Base-by-base conservation (phyloP, 2,113 vertebrate genomes). In the Lophochroa leadbeateri region DNA sequence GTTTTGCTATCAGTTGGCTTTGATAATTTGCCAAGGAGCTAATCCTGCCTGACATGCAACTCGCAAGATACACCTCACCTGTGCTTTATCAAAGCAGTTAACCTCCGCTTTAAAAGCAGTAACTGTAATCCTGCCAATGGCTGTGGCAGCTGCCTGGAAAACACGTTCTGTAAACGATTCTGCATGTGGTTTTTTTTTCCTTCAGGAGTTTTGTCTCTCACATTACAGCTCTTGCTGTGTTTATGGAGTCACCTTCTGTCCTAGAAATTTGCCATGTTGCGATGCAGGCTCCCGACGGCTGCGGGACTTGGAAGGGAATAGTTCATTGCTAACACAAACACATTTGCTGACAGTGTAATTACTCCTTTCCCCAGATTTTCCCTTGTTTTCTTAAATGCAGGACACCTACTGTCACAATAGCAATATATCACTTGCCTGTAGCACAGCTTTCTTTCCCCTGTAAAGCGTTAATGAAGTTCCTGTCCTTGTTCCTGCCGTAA, bases 381-480 rank as follows among this genome's bases (percentile, higher is more conserved):
- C 63, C 83, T 92, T 92, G 86, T 88, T 96, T 94, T 94, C 91
- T 87, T 91, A 88, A 94, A 87, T n/a, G 65, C 86, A 77, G 92
- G 94, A 95, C 94, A 96, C 96, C 96, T 97, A 95, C 96, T 95
- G 91, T 76, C 95, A 92, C 92, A 94, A 87, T 2, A 55, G 92
- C 91, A 92, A 94, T 94, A 89, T 53, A 96, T 96, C 92, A 95
- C 37, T 89, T 39, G 92, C 96, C 94, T 33, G 57, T 91, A 96
- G 95, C 91, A 46, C 81, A 88, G 95, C 86, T 94, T 96, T 94
- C 95, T 82, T 96, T 89, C 91, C 95, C 91, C 92, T 84, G 86
- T 95, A 96, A 97, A 96, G 96, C 35, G 96, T 96, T 97, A 97
- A 97, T 94, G 94, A 97, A 96, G 95, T 97, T 96, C 95, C 95